A percentile compares a stretch with the other conserved stretches of the same genome.
Conservation (phyloP, 2,888 invertebrate genomes). For the Harpalus rubripes region DNA sequence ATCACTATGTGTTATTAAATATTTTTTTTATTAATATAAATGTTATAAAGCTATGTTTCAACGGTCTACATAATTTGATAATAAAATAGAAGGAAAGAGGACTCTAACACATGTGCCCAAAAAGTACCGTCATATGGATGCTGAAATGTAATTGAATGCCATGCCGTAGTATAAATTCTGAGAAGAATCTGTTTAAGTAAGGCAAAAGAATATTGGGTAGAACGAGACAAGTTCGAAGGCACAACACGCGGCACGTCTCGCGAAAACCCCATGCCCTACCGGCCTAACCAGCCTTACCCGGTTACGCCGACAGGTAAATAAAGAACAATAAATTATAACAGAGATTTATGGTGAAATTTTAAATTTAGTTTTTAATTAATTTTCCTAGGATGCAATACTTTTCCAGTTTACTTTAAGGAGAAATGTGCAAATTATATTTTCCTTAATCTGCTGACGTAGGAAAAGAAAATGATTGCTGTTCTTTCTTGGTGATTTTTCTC, state of each 20-base stretch:
- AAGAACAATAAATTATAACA: slow-evolving; percentile 72
- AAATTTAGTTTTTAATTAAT: slow-evolving; percentile 75
- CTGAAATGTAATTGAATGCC: too few relatives aligned
- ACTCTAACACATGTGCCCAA: too few relatives aligned
- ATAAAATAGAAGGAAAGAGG: too few relatives aligned
- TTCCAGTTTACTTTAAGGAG: slow-evolving; percentile 70
- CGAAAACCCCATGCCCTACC: slow-evolving; percentile 5
- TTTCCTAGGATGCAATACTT: slow-evolving; percentile 72
- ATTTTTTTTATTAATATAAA: too few relatives aligned
- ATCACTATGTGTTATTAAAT: too few relatives aligned
- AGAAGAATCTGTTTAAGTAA: not conserved
- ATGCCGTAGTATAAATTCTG: too few relatives aligned
- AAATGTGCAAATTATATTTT: slow-evolving; percentile 73
- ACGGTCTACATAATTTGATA: too few relatives aligned
- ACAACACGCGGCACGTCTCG: not conserved
- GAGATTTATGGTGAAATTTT: slow-evolving; percentile 73
- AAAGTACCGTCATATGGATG: too few relatives aligned
- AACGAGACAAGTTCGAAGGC: not conserved
- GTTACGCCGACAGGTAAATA: slow-evolving; percentile 72
- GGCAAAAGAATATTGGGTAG: not conserved
- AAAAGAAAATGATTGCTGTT: slow-evolving; percentile 55
- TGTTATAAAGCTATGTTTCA: too few relatives aligned
- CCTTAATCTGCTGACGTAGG: slow-evolving; percentile 70
- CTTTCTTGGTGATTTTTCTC: slow-evolving; percentile 53
- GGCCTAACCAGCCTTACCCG: slow-evolving; percentile 12